Evolutionary conservation across 2,797 vertebrate genomes (phyloP).

Genomic region (Squalus acanthias): DNA sequence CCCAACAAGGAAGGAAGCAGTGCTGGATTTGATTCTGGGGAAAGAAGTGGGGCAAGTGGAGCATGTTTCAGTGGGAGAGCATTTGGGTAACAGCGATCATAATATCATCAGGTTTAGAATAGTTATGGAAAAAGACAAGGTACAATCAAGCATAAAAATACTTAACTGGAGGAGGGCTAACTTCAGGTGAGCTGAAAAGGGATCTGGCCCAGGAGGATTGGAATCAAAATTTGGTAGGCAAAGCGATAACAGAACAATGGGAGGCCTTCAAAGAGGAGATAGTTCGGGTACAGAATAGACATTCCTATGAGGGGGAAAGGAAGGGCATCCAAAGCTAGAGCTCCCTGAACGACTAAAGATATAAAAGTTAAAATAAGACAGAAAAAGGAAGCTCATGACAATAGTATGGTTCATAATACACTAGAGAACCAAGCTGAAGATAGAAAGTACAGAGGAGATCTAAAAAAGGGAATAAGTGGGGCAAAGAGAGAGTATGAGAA

Average conservation of each 20-base stretch:
- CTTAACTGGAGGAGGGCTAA: not conserved
- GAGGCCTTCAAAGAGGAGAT: not conserved
- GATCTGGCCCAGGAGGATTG: not conserved
- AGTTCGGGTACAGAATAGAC: not conserved
- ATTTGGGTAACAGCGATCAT: not conserved
- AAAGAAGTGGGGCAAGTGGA: not conserved
- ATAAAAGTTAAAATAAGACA: not conserved
- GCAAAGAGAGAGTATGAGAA: not conserved
- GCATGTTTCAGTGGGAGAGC: not conserved
- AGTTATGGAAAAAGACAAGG: not conserved
- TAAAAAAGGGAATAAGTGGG: no score
- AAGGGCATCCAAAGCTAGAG: not conserved
- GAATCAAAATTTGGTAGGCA: not conserved
- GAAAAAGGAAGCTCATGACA: not conserved
- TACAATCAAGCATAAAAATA: not conserved
- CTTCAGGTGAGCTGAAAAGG: not conserved
- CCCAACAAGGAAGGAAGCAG: not conserved
- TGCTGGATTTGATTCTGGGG: not conserved
- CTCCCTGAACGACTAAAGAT: not conserved
- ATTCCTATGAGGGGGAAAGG: not conserved
- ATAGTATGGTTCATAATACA: not conserved
- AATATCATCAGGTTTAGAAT: not conserved
- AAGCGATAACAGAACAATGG: not conserved
- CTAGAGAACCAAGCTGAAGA: not conserved
- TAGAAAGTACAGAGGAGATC: not conserved